Base-by-base conservation (phyloP, 2,888 invertebrate species). In the Maniola hyperantus region DNA sequence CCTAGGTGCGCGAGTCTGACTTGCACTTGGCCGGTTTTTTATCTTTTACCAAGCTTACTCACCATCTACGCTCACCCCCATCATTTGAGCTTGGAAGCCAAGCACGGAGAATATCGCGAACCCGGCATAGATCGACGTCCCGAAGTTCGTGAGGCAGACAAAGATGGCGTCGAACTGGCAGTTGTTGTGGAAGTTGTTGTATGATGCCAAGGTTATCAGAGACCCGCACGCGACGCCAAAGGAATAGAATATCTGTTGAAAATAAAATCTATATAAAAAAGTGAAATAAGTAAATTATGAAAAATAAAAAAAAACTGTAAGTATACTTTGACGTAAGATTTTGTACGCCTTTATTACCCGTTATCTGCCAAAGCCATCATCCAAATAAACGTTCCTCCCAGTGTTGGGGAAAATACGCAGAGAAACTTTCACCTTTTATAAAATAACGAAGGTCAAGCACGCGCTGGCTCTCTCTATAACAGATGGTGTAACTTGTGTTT, bases 21-120 rank as follows among this genome's bases (percentile, higher is more conserved):
- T 26, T 4, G 26, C 26, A 26, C 4, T 26, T 26, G 26, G 4
- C 26, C 26, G 26, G 4, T 26, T 26, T 26, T 26, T 26, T 26
- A 26, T 26, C 26, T 2, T 26, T 2, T 26, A 26, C 26, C 26
- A 46, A 6, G 34, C 5, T 6, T 18, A 77, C 84, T 83, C 73
- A 92, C 92, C 92, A 69, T 93, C 89, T 55, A 96, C 94, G 39
- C 94, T 93, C 11, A 95, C 93, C 6, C 94, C 93, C 93, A 96
- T 94, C 74, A 93, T 91, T 65, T 93, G 86, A 0, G 95, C 95
- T 79, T 95, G 93, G 77, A 96, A 96, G 1, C 97, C 97, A 62
- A 96, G 91, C 64, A 96, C 95, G 39, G 96, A 94, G 89, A 97
- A 97, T 64, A 97, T 95, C 4, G 95, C 96, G 71, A 96, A 95